phyloP scores from a whole-genome alignment of 92 coral and sea anemone genomes.

The Heliopora coerulea region DNA sequence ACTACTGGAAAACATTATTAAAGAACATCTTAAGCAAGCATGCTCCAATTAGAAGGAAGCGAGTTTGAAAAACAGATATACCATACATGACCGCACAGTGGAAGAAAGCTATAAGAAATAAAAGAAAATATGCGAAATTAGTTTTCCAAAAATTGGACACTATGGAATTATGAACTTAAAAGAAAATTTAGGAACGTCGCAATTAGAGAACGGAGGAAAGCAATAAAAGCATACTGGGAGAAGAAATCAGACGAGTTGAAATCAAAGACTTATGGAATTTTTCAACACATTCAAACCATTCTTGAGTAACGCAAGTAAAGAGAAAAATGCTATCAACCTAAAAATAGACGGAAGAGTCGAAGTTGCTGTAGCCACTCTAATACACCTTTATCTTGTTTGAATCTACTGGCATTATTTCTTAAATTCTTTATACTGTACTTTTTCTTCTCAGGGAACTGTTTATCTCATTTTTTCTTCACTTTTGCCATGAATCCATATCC shows the following conservation, averaged over 20 bases:
- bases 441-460: no score
- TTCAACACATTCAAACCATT: slow-evolving; percentile 54
- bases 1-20: slow-evolving; percentile 34
- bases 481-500: no score
- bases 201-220: slow-evolving; percentile 45
- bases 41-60: slow-evolving; percentile 18
- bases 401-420: no score
- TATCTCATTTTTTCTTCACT: no score
- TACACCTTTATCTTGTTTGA: no score
- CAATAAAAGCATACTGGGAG: slow-evolving; percentile 41
- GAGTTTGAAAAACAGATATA: not conserved
- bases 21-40: slow-evolving; percentile 19
- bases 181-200: no score
- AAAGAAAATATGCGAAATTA: slow-evolving; percentile 40
- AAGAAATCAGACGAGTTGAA: slow-evolving; percentile 47
- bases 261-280: slow-evolving; percentile 41
- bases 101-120: slow-evolving; percentile 5
- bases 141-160: slow-evolving; percentile 40
- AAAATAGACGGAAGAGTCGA: slow-evolving; percentile 19
- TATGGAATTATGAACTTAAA: slow-evolving; percentile 42
- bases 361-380: no score
- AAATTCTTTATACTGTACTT: no score
- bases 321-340: slow-evolving; percentile 24
- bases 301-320: slow-evolving; percentile 26
- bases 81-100: not conserved